Evolutionary conservation across 2,888 invertebrate species (phyloP), one percentile per base, ranked within the genome.

Genomic region (Charanyca ferruginea): DNA sequence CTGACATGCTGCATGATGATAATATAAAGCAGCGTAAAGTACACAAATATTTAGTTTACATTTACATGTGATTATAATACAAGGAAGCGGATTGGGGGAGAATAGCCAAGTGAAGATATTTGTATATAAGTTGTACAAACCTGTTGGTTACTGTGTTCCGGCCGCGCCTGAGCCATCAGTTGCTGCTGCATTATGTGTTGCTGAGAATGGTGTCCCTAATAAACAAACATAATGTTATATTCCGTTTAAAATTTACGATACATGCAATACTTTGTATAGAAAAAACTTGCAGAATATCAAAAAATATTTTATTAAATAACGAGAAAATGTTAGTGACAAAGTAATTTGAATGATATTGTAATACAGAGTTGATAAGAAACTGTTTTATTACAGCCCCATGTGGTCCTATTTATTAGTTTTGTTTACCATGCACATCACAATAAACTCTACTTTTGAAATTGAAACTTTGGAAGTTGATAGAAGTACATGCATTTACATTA

Each of bases 151-250:
- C 89, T 83, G 75, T 94, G 95, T 35, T 95, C 95, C 1, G 91
- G 93, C 2, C 94, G 87, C 11, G 91, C 73, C 11, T 91, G 80
- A n/a, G 92, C 84, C 92, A 95, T 92, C 8, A 95, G 83, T 77
- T 95, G 95, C 65, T 96, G 96, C 75, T 96, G 96, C 87, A 94
- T 91, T 70, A 96, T 89, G 72, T 96, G 96, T 76, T 96, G 93
- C 78, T 96, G 96, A 18, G 96, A 90, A 79, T 96, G 96, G 76
- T 95, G 95, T 25, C 92, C 91, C 94, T 94, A 85, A 44, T 74
- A 32, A 83, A 66, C 68, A 74, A 72, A 76, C 1, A 9, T 47
- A 11, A 16, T 28, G 5, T 57, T 52, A 65, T 11, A 73, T 20
- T 1, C 0, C 1, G 9, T 60, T 18, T n/a, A 28, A 44, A 20